These are phyloP conservation scores for Omphaloscelis lunosa DNA, from an alignment of 2,888 invertebrate species.

Conservation along the genomic window DNA sequence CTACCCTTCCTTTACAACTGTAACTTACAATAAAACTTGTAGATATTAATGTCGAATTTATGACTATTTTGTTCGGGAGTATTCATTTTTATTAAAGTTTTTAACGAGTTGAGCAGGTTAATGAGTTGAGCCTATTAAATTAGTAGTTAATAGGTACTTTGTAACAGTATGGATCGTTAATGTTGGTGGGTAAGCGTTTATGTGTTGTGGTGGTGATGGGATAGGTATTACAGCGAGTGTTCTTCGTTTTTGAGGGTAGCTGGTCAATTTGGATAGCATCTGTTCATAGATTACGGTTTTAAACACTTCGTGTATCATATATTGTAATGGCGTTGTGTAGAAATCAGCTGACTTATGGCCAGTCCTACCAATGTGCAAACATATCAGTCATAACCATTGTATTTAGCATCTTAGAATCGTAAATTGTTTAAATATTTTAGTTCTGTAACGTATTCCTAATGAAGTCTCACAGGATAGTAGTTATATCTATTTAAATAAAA, in stretches of 20 bases:
- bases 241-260: background rate
- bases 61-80: constrained; percentile 70
- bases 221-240: background rate
- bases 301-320: background rate
- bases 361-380: background rate
- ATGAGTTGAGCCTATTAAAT: constrained; percentile 85
- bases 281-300: background rate
- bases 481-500: background rate
- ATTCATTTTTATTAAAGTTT: constrained; percentile 77
- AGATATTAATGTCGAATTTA: constrained; percentile 80
- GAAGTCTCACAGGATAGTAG: background rate
- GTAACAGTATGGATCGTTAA: constrained; percentile 67
- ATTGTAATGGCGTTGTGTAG: background rate
- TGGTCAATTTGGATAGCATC: background rate
- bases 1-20: constrained; percentile 57
- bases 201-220: constrained; percentile 29
- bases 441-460: background rate
- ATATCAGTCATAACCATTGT: no score
- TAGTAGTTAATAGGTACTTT: constrained; percentile 73
- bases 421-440: background rate
- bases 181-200: constrained; percentile 49
- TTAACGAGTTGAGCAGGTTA: constrained; percentile 86
- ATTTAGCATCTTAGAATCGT: no score
- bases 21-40: constrained; percentile 60
- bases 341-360: background rate